These are phyloP conservation scores for Melanotaenia maccullochi DNA, from an alignment of 2,797 vertebrate species.

Conservation along the genomic window DNA sequence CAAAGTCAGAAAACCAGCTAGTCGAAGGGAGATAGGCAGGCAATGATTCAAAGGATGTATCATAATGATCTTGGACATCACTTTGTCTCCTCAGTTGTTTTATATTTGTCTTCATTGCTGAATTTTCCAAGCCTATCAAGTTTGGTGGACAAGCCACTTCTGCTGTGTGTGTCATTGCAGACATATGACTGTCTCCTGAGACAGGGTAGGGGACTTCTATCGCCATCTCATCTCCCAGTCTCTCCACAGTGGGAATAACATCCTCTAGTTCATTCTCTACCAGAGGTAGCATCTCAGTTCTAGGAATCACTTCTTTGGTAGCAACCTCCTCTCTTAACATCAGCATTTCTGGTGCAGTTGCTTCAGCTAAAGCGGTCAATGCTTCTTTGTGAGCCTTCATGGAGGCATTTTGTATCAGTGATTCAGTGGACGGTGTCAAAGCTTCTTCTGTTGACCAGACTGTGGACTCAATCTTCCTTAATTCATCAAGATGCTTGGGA, in stretches of 20 bases:
- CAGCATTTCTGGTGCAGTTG: conserved; percentile 6
- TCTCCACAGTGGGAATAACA: not conserved
- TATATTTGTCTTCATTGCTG: not conserved
- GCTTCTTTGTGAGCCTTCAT: conserved; percentile 34
- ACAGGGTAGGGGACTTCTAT: conserved; percentile 8
- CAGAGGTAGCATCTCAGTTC: conserved; percentile 15
- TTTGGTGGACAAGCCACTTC: conserved; percentile 15
- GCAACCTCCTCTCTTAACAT: not conserved
- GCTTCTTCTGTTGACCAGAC: conserved; percentile 80
- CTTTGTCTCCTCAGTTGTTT: conserved; percentile 20
- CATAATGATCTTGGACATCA: conserved; percentile 50
- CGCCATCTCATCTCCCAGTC: not conserved
- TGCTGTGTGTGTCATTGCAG: not conserved
- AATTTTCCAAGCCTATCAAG: conserved; percentile 13
- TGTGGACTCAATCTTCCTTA: conserved; percentile 73
- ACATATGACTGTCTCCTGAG: conserved; percentile 1
- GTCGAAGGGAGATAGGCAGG: conserved; percentile 78
- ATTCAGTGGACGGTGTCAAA: conserved; percentile 63
- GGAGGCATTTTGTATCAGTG: conserved; percentile 41
- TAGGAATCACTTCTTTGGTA: conserved; percentile 17
- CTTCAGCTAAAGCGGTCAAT: conserved; percentile 18
- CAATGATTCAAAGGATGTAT: conserved; percentile 74
- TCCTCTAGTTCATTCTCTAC: conserved; percentile 29
- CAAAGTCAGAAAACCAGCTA: conserved; percentile 77
- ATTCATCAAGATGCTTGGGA: conserved; percentile 68